phyloP scores from a whole-genome alignment of 2,888 invertebrate species.

The Sinodicranocentrus sp. region DNA sequence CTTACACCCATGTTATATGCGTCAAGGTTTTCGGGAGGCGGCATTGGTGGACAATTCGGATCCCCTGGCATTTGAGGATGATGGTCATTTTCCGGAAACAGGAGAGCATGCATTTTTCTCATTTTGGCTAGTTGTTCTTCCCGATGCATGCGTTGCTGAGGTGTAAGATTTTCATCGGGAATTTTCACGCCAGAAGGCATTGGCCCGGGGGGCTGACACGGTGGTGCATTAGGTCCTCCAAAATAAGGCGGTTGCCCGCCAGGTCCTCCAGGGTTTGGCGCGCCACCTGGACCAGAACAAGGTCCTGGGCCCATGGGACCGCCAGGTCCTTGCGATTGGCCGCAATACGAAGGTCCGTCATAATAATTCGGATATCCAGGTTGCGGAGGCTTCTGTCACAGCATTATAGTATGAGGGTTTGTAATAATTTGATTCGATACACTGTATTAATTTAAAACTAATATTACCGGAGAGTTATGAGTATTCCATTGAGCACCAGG shows the following conservation, averaged over 20 bases:
- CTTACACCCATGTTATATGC: conserved; percentile 75
- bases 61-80: conserved; percentile 67
- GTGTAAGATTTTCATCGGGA: conserved; percentile 97
- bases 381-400: conserved; percentile 72
- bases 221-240: conserved; percentile 70
- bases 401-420: background rate
- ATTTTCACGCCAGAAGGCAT: conserved; percentile 87
- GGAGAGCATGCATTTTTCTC: conserved; percentile 93
- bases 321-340: conserved; percentile 67
- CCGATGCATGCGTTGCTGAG: conserved; percentile 95
- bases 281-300: conserved; percentile 69
- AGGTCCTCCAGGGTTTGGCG: conserved; percentile 61
- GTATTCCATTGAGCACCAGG: conserved; percentile 74
- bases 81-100: conserved; percentile 84
- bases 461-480: conserved; percentile 73
- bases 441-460: too few relatives aligned
- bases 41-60: conserved; percentile 72
- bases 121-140: conserved; percentile 95
- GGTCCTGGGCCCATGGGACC: conserved; percentile 64
- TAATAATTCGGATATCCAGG: conserved; percentile 76
- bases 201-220: conserved; percentile 67
- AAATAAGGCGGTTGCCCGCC: conserved; percentile 70
- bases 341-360: conserved; percentile 71
- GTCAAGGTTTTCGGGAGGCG: conserved; percentile 74
- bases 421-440: background rate